A percentile compares a stretch with the other conserved stretches of the same genome.
Evolutionary conservation across 2,113 vertebrate species (phyloP).

Genomic region (Hipposideros armiger): DNA sequence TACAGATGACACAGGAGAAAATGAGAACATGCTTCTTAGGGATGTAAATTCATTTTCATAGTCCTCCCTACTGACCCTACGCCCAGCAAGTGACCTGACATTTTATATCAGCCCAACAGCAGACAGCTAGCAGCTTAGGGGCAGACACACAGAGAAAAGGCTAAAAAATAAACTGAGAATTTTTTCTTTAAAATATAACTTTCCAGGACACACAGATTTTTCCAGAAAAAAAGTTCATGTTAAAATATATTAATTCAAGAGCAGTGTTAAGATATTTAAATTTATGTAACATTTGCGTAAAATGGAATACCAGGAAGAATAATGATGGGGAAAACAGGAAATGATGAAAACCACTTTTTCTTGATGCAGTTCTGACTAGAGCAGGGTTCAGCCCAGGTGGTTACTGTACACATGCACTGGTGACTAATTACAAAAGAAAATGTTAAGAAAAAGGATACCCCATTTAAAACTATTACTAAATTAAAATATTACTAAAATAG

Average conservation of each 20-base stretch:
- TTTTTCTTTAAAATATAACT: background rate
- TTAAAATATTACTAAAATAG: background rate
- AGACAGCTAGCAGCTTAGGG: background rate
- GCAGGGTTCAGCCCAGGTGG: background rate
- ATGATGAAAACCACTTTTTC: background rate
- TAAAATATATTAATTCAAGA: background rate
- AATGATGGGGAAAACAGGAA: background rate
- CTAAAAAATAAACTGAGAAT: background rate
- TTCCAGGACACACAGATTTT: background rate
- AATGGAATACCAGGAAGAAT: background rate
- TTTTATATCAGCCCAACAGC: background rate
- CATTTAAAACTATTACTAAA: background rate
- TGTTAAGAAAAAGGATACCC: background rate
- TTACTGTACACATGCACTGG: background rate
- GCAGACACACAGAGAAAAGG: background rate
- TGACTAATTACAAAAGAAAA: background rate
- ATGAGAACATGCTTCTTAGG: background rate
- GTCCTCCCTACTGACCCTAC: rapidly evolving
- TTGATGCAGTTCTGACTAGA: background rate
- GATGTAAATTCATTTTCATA: background rate
- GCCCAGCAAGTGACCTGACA: background rate
- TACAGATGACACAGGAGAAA: background rate
- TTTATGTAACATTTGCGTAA: background rate
- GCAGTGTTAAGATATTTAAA: background rate
- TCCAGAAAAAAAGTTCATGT: background rate